These are phyloP conservation scores for Aphidoletes aphidimyza DNA, from an alignment of 2,888 invertebrate genomes.

Conservation along the genomic window DNA sequence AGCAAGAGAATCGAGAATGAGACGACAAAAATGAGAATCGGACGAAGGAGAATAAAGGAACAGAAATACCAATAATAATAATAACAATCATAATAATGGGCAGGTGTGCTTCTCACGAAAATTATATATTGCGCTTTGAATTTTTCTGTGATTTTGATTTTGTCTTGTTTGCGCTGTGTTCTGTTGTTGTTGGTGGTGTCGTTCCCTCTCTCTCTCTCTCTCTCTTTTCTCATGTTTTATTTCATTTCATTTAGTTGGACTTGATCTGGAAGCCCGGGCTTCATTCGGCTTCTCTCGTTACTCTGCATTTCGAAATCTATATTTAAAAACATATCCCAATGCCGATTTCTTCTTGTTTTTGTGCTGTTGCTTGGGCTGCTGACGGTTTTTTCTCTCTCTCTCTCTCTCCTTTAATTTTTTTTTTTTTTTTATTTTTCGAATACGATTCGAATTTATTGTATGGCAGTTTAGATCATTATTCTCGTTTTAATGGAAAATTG, in stretches of 20 bases:
- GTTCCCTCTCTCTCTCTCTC: too few species aligned
- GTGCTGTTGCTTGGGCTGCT: too few species aligned
- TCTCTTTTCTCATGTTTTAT: too few species aligned
- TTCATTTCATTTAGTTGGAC: background rate
- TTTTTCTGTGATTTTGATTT: conserved; percentile 47
- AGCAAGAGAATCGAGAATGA: too few species aligned
- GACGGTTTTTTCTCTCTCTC: background rate
- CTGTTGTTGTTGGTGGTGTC: too few species aligned
- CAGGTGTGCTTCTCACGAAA: conserved; percentile 56
- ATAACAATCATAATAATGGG: conserved; percentile 44
- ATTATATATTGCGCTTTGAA: conserved; percentile 43
- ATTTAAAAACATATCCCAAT: too few species aligned
- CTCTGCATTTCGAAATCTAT: background rate
- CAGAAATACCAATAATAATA: background rate
- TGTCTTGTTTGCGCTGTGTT: background rate
- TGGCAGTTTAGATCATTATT: background rate
- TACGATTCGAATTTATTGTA: too few species aligned
- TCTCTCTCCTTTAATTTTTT: background rate
- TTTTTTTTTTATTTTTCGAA: background rate
- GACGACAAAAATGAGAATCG: background rate
- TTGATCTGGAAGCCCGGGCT: background rate
- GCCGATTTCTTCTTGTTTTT: background rate
- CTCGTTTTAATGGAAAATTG: background rate
- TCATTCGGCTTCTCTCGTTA: conserved; percentile 8
- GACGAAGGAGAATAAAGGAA: background rate